Percentiles rank a stretch among this genome's conserved stretches.
Conservation (phyloP, 37 sponge, comb jelly and placozoan genomes). For the Diacarnus erythraeanus region DNA sequence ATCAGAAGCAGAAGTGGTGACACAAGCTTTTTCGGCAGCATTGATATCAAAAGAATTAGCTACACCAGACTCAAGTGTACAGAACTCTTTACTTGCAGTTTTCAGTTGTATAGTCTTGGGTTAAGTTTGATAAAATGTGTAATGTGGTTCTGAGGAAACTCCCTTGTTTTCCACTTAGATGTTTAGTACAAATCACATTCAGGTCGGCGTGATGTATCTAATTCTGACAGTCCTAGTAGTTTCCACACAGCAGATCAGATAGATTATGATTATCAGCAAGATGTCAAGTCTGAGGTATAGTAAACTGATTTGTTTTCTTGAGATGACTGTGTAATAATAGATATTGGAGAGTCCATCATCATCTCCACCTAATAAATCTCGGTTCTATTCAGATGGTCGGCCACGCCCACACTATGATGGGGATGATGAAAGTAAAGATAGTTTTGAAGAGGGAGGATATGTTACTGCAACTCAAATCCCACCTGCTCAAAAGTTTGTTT, state of each 20-base stretch:
- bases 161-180: no score
- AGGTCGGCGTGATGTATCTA: background rate
- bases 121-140: no score
- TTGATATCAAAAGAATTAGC: no score
- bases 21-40: no score
- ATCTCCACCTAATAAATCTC: background rate
- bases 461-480: background rate
- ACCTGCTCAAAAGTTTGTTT: background rate
- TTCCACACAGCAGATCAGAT: slow-evolving; percentile 22
- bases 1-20: no score
- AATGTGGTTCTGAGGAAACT: no score
- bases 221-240: slow-evolving; percentile 11
- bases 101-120: no score
- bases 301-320: background rate
- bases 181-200: no score
- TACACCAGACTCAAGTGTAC: no score
- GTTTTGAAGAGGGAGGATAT: background rate
- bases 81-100: no score
- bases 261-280: slow-evolving; percentile 10
- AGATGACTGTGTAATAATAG: no score
- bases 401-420: slow-evolving; percentile 2
- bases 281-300: background rate
- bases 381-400: slow-evolving; percentile 5
- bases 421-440: background rate
- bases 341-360: background rate